These are phyloP conservation scores for Neodiprion pinetum DNA, from an alignment of 1,140 invertebrate species.

Conservation along the genomic window DNA sequence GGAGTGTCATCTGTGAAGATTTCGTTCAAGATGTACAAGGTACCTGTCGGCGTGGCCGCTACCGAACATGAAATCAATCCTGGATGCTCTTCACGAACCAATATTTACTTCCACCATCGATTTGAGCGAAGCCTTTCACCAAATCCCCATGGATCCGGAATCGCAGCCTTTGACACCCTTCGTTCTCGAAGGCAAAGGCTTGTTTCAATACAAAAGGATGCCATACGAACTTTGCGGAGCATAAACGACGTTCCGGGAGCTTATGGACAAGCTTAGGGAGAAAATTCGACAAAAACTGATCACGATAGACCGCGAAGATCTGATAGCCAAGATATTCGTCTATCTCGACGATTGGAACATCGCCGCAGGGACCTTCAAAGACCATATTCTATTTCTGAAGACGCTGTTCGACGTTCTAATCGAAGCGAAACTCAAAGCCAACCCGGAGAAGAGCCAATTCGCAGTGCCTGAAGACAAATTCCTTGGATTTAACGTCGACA, in stretches of 20 bases:
- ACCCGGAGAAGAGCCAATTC: constrained; percentile 38
- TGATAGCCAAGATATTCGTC: constrained; percentile 19
- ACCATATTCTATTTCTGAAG: constrained; percentile 38
- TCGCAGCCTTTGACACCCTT: constrained; percentile 54
- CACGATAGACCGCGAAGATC: no score
- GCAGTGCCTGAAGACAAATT: constrained; percentile 18
- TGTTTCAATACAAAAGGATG: constrained; percentile 52
- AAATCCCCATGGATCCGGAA: constrained; percentile 4
- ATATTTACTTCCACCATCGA: constrained; percentile 17
- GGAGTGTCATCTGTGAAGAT: no score
- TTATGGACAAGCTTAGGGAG: constrained; percentile 29
- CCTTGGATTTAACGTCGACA: constrained; percentile 17
- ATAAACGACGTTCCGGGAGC: constrained; percentile 37
- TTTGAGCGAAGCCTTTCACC: constrained; percentile 18
- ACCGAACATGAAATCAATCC: constrained; percentile 14
- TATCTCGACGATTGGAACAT: constrained; percentile 53
- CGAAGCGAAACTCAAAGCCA: constrained; percentile 33
- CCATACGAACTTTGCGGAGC: constrained; percentile 46
- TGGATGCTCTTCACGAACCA: neutral
- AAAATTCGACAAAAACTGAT: constrained; percentile 9
- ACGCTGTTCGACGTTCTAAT: constrained; percentile 36
- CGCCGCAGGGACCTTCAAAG: constrained; percentile 35
- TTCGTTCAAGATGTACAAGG: no score
- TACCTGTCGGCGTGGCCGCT: constrained; percentile 24
- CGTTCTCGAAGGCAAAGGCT: constrained; percentile 44